A percentile compares a stretch with the other conserved stretches of the same genome.
These are phyloP conservation scores for Spermophilus dauricus DNA, from an alignment of 2,113 vertebrate genomes.

Conservation along the genomic window DNA sequence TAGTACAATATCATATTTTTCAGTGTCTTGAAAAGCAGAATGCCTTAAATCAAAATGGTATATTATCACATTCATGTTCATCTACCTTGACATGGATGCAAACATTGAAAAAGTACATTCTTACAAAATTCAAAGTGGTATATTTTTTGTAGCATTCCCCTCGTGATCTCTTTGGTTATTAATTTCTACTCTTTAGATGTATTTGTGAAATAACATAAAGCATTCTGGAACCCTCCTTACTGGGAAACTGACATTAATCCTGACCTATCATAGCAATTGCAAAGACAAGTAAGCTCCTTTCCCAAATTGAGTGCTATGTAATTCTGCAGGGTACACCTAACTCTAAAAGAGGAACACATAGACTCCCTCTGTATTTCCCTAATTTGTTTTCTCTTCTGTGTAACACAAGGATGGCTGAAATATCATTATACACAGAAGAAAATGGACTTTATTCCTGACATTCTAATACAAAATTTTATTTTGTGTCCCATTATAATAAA, in stretches of 20 bases:
- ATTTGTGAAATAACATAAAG: not conserved
- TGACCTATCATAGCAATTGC: not conserved
- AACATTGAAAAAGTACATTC: not conserved
- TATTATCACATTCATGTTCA: not conserved
- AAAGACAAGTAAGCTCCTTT: not conserved
- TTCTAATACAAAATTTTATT: slow-evolving; percentile 77
- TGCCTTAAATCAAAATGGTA: not conserved
- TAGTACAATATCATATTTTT: not conserved
- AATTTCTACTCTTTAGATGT: slow-evolving; percentile 48
- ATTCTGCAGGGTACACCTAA: not conserved
- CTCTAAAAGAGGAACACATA: slow-evolving; percentile 32
- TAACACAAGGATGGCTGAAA: slow-evolving; percentile 36
- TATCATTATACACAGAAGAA: slow-evolving; percentile 74
- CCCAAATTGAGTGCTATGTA: not conserved
- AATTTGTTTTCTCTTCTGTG: not conserved
- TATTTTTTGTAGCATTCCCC: not conserved
- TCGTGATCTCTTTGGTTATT: not conserved
- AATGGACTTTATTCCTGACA: slow-evolving; percentile 82
- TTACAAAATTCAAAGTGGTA: not conserved
- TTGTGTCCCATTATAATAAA: slow-evolving; percentile 80
- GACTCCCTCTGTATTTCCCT: not conserved
- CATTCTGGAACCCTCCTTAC: not conserved
- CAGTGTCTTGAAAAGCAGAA: slow-evolving; percentile 4
- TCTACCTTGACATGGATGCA: not conserved
- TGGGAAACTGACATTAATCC: not conserved